phyloP scores from a whole-genome alignment of 2,888 invertebrate species.

The Macrosoma leucophasiata region DNA sequence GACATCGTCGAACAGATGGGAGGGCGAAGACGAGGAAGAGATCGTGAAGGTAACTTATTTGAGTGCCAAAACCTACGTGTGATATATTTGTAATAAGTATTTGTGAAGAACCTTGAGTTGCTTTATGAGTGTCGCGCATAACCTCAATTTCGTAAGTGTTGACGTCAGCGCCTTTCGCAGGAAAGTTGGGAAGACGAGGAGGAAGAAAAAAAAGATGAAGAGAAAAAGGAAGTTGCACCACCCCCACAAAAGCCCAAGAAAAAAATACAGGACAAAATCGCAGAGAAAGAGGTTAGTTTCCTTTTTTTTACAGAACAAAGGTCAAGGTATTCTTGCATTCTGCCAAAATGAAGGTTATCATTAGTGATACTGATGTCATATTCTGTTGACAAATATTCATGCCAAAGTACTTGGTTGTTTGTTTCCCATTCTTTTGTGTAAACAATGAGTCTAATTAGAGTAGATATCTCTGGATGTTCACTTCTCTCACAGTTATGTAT shows the following conservation, averaged over 20 bases:
- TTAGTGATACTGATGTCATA: too few relatives aligned
- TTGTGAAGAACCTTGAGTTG: too few relatives aligned
- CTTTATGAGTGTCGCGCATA: conserved; percentile 46
- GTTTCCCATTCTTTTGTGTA: too few relatives aligned
- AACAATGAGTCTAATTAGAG: too few relatives aligned
- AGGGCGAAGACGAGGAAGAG: conserved; percentile 92
- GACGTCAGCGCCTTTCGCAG: conserved; percentile 74
- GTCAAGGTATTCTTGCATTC: too few relatives aligned
- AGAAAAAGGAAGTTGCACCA: conserved; percentile 77
- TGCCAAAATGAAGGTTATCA: too few relatives aligned
- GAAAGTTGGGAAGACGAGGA: conserved; percentile 97
- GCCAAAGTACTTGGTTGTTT: too few relatives aligned
- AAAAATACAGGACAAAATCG: conserved; percentile 85
- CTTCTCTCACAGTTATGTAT: too few relatives aligned
- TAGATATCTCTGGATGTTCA: too few relatives aligned
- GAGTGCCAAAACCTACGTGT: conserved; percentile 46
- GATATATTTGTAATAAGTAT: too few relatives aligned
- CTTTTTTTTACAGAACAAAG: conserved; percentile 10
- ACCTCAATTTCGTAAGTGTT: conserved; percentile 67
- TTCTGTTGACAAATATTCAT: too few relatives aligned
- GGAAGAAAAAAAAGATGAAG: conserved; percentile 86
- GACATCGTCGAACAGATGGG: conserved; percentile 84
- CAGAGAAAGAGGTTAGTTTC: conserved; percentile 87
- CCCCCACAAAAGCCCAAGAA: conserved; percentile 82
- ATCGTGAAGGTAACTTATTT: conserved; percentile 82